These are phyloP conservation scores for Drosophila asahinai DNA, from an alignment of 1,140 invertebrate species.

Conservation along the genomic window DNA sequence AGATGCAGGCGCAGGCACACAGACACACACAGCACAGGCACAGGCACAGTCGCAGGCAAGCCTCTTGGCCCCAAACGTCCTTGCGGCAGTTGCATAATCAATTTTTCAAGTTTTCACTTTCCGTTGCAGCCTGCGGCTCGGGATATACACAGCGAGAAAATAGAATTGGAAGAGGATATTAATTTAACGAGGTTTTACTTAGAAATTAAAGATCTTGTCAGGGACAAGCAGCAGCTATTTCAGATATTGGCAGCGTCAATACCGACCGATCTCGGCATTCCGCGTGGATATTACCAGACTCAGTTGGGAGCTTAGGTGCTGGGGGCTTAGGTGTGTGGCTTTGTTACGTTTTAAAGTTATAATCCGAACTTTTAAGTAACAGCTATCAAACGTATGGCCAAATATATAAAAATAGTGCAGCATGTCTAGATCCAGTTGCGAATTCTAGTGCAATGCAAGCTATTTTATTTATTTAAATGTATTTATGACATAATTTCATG, in stretches of 20 bases:
- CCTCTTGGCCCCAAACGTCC: conserved; percentile 78
- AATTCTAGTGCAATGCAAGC: background rate
- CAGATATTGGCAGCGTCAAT: too few species aligned
- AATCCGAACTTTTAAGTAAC: too few species aligned
- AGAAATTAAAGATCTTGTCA: background rate
- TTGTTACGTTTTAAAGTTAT: too few species aligned
- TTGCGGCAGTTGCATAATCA: conserved; percentile 79
- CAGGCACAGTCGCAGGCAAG: conserved; percentile 32
- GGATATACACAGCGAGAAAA: conserved; percentile 15
- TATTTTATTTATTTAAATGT: background rate
- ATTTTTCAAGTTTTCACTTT: conserved; percentile 82
- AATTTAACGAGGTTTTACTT: background rate
- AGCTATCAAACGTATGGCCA: too few species aligned
- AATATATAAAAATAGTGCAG: too few species aligned
- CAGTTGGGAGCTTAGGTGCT: too few species aligned
- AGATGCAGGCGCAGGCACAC: conserved; percentile 13
- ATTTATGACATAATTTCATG: too few species aligned
- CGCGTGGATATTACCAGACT: too few species aligned
- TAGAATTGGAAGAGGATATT: background rate
- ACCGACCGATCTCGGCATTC: too few species aligned
- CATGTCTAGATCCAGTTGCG: too few species aligned
- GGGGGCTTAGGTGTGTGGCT: too few species aligned
- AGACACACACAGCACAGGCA: conserved; percentile 13
- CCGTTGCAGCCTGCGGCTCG: conserved; percentile 42
- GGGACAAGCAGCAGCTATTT: background rate